These are phyloP conservation scores for Oscheius sp. DNA, from an alignment of 2,888 invertebrate genomes.

Conservation along the genomic window DNA sequence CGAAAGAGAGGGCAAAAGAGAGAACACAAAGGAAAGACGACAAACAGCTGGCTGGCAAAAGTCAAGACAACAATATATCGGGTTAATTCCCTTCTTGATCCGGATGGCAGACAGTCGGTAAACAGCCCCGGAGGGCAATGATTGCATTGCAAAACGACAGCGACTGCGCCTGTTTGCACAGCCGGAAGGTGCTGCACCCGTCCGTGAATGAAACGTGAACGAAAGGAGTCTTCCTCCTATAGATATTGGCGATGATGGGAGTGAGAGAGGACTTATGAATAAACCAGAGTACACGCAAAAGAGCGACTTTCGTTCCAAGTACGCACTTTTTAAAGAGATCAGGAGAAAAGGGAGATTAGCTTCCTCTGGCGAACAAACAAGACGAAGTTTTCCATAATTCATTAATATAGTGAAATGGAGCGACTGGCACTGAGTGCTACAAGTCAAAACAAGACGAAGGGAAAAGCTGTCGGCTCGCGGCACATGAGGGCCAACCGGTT, in stretches of 20 bases:
- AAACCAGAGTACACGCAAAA: background rate
- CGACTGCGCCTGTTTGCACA: conserved; percentile 19
- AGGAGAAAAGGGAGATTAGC: background rate
- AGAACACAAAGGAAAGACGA: background rate
- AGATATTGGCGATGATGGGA: background rate
- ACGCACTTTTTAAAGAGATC: background rate
- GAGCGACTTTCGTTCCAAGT: background rate
- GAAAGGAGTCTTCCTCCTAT: background rate
- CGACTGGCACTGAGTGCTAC: conserved; percentile 2
- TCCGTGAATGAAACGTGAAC: conserved; percentile 11
- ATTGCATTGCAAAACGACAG: conserved; percentile 29
- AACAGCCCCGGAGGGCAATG: conserved; percentile 19
- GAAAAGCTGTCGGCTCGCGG: background rate
- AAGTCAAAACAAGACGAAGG: background rate
- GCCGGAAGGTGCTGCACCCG: conserved; percentile 6
- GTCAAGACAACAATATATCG: background rate
- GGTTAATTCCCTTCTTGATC: background rate
- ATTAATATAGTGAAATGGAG: conserved; percentile 4
- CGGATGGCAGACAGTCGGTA: conserved; percentile 16
- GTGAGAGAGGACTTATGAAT: background rate
- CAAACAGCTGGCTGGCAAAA: background rate
- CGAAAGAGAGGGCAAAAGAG: too few relatives aligned
- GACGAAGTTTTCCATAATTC: conserved; percentile 4
- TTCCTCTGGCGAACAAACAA: background rate
- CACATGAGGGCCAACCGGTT: conserved; percentile 4